Percentiles rank a stretch among this genome's conserved stretches.
Evolutionary conservation across 2,113 vertebrate genomes (phyloP).

Genomic region (Toxostoma redivivum): DNA sequence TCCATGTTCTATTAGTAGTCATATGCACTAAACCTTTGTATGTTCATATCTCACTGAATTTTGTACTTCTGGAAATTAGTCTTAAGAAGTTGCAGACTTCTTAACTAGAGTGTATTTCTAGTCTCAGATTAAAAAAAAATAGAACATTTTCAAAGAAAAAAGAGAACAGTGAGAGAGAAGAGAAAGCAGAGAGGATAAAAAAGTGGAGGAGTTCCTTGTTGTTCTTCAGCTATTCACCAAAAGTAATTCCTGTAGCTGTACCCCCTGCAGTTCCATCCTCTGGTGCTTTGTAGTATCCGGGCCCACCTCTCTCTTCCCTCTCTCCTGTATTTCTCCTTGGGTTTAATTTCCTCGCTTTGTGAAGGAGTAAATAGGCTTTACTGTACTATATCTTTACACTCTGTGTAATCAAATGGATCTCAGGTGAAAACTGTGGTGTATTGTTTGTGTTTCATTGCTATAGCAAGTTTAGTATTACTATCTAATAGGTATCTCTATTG

Average conservation of each 20-base stretch:
- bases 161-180: neutral
- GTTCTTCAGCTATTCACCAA: neutral
- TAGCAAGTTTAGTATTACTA: neutral
- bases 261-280: neutral
- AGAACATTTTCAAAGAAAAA: neutral
- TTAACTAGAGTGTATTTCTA: neutral
- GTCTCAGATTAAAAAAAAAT: neutral
- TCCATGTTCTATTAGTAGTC: neutral
- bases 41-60: neutral
- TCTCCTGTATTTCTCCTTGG: neutral
- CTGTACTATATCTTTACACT: neutral
- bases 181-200: neutral
- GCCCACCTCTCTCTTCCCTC: neutral
- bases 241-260: neutral
- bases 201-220: neutral
- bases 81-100: neutral
- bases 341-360: neutral
- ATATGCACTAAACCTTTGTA: neutral
- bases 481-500: neutral
- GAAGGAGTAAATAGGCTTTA: neutral
- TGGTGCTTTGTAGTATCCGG: neutral
- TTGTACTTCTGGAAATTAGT: neutral
- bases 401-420: neutral
- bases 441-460: neutral
- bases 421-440: neutral